These are phyloP conservation scores for Drosophila villosipedis DNA, from an alignment of 2,888 invertebrate genomes.

Conservation along the genomic window DNA sequence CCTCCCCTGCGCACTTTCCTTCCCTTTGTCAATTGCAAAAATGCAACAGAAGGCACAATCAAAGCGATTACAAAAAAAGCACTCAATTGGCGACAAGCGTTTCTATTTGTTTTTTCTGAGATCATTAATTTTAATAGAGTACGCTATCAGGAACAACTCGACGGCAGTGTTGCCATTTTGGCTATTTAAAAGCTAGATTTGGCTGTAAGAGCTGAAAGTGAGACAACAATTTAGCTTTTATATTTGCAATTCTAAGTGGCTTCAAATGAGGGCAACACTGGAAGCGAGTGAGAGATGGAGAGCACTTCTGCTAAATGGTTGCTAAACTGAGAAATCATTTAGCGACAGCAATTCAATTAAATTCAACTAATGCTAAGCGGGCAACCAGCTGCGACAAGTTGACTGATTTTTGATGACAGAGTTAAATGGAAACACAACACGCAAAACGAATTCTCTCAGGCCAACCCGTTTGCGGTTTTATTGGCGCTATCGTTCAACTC, in stretches of 20 bases:
- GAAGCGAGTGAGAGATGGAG: too few relatives aligned
- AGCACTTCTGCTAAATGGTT: not conserved
- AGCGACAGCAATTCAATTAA: constrained; percentile 67
- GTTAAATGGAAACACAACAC: constrained; percentile 61
- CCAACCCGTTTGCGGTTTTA: constrained; percentile 37
- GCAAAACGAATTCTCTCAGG: constrained; percentile 35
- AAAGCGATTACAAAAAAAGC: constrained; percentile 26
- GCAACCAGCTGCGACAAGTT: constrained; percentile 5
- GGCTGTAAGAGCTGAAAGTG: not conserved
- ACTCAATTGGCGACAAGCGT: constrained; percentile 69
- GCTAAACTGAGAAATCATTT: constrained; percentile 60
- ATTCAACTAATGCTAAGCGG: constrained; percentile 43
- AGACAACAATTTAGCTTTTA: not conserved
- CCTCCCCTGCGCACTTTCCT: constrained; percentile 3
- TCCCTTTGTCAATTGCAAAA: constrained; percentile 11
- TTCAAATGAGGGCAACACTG: not conserved
- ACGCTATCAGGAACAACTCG: constrained; percentile 41
- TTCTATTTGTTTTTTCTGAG: constrained; percentile 64
- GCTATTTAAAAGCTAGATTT: not conserved
- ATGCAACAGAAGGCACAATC: constrained; percentile 17
- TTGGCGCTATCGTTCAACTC: constrained; percentile 33
- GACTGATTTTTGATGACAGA: constrained; percentile 15
- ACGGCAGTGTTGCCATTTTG: not conserved
- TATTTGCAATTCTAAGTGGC: not conserved
- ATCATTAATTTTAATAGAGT: constrained; percentile 74